Evolutionary conservation across 2,113 vertebrate species (phyloP), one percentile per base, ranked within the genome.

Genomic region (Mohoua ochrocephala): DNA sequence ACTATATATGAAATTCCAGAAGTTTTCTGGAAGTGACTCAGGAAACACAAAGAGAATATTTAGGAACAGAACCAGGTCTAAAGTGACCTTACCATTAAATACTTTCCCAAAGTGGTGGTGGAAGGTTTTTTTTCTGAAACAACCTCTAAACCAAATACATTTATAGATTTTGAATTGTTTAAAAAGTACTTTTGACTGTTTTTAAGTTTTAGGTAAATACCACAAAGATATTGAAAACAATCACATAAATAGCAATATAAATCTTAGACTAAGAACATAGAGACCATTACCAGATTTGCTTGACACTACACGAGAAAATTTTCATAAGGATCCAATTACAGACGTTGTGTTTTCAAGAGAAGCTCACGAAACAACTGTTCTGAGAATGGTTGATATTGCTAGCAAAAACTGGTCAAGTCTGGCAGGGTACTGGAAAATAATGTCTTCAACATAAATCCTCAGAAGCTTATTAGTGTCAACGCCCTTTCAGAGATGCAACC

Each of bases 331-430:
- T 61, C 22, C 37, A 56, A 20, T 35, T 83, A 84, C 0, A 77
- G n/a, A 53, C 19, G 3, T 11, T 63, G 41, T 49, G 13, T 31
- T 84, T 84, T 87, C 15, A 60, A 57, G 9, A 37, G 7, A 91
- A 54, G 20, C 64, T 84, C 7, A 61, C 41, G 3, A 71, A 83
- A 90, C 42, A n/a, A 57, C 53, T 81, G 15, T 44, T 79, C 31
- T 19, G 45, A 68, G 8, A 56, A 52, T 70, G 22, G 64, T 84
- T 84, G 33, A 89, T 79, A 44, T 5, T 78, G 42, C 23, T 35
- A 35, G 33, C 15, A 76, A 94, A 89, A 89, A 81, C 52, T 67
- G 54, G 60, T 78, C n/a, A 87, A 61, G 52, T 47, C 81, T 84
- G 33, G 42, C 10, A 74, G 50, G 16, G 39, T 65, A 84, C 20